These are phyloP conservation scores for Melitaea athalia DNA, from an alignment of 2,888 invertebrate species.

Conservation along the genomic window DNA sequence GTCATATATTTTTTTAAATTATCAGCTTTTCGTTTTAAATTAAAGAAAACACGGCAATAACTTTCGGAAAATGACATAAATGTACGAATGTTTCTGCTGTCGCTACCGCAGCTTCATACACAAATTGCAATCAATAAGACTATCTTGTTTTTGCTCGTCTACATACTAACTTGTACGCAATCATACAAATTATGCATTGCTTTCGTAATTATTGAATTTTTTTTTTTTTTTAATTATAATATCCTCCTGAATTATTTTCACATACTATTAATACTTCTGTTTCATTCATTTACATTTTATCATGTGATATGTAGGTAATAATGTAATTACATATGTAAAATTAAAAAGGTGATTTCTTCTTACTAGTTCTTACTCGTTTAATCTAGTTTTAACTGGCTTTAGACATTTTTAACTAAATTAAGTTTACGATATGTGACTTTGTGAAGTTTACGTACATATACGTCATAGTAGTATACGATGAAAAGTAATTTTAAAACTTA, in stretches of 20 bases:
- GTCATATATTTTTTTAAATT: no score
- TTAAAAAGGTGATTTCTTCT: not conserved
- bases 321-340: not conserved
- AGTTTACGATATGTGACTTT: no score
- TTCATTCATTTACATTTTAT: not conserved
- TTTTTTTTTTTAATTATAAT: not conserved
- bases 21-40: no score
- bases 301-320: not conserved
- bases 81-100: constrained; percentile 12
- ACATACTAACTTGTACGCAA: constrained; percentile 26
- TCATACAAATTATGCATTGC: constrained; percentile 23
- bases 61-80: not conserved
- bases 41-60: no score
- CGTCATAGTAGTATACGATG: no score
- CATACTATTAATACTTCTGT: not conserved
- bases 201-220: constrained; percentile 20
- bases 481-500: no score
- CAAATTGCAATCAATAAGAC: constrained; percentile 64
- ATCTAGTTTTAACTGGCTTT: not conserved
- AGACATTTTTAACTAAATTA: not conserved
- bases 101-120: constrained; percentile 26
- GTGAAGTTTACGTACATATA: no score
- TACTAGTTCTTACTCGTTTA: not conserved
- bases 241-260: not conserved
- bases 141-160: constrained; percentile 63